Evolutionary conservation across 92 coral and sea anemone genomes (phyloP), one percentile per base, ranked within the genome.

Genomic region (Parazoanthus darwini): DNA sequence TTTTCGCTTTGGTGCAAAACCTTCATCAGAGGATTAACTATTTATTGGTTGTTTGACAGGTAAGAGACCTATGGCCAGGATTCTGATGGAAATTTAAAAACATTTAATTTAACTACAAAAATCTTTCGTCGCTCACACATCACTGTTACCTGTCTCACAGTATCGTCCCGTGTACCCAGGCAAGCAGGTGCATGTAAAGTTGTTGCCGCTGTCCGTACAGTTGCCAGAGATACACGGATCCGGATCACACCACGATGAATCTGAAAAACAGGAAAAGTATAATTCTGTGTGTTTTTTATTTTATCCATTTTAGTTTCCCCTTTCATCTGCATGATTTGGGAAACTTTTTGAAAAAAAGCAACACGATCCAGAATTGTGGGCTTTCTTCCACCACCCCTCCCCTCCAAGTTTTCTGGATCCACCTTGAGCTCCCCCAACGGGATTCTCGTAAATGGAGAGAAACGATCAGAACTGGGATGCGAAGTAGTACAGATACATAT

Each of bases 181-280:
- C 29, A 89, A 46, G 74, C 98, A 96, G 15, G 74, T 29, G 66
- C 98, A 96, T 11, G 84, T 86, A 51, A 92, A 96, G 91, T 88
- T 88, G 14, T 91, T 90, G 9, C 90, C 96, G 22, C 84, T 85
- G 68, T 96, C 98, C 26, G 93, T 93, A 76, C 98, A 96, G 86
- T 93, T 92, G 38, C 98, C 98, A 18, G 93, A 78, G 20, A 95
- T 44, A 74, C 98, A 96, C 3, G 98, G 98, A 18, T 75, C 73
- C 44, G 94, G 94, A 15, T 93, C 86, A 86, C 98, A 96, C 98
- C 98, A 95, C 4, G 98, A 89, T 2, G 96, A 88, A 71, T 92
- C 98, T 96, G 65, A 56, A 65, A 56, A 67, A 75, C 13, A 36
- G 65, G 71, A 13, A 46, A 59, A 75, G 20, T 75, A n/a, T 29